Evolutionary conservation across 2,113 vertebrate species (phyloP).

Genomic region (Oreochromis tanganicae): DNA sequence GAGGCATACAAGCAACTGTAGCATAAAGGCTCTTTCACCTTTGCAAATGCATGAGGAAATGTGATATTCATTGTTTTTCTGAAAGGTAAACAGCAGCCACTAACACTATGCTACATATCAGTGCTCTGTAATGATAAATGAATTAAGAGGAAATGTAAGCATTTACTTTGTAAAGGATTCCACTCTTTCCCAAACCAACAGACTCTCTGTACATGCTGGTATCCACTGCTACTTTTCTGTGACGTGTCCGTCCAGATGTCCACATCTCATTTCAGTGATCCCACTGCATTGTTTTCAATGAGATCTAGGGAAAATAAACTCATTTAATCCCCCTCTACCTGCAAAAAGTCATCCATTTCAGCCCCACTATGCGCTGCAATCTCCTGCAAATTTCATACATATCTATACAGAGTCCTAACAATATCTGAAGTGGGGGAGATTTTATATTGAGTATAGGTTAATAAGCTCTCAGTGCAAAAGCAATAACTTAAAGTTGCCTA

Average conservation of each 20-base stretch:
- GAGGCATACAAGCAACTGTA: background rate
- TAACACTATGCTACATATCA: background rate
- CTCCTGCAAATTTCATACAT: background rate
- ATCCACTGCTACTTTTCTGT: background rate
- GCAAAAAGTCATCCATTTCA: background rate
- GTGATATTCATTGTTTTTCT: background rate
- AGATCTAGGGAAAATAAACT: background rate
- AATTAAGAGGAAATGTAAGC: background rate
- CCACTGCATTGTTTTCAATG: accelerated
- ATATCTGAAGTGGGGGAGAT: background rate
- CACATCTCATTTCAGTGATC: background rate
- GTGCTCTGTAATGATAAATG: background rate
- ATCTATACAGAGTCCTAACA: background rate
- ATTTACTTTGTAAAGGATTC: background rate
- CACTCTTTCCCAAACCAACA: accelerated
- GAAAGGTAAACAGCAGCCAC: background rate
- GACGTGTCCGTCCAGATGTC: accelerated
- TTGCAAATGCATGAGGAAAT: background rate
- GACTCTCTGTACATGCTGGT: background rate
- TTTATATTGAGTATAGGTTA: background rate
- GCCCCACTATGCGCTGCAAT: background rate
- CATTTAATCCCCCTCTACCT: background rate
- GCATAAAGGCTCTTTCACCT: constrained; percentile 1
- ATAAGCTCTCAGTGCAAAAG: background rate
- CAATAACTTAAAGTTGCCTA: background rate